Conservation (phyloP, 2,888 invertebrate genomes). For the Syrphus vitripennis region DNA sequence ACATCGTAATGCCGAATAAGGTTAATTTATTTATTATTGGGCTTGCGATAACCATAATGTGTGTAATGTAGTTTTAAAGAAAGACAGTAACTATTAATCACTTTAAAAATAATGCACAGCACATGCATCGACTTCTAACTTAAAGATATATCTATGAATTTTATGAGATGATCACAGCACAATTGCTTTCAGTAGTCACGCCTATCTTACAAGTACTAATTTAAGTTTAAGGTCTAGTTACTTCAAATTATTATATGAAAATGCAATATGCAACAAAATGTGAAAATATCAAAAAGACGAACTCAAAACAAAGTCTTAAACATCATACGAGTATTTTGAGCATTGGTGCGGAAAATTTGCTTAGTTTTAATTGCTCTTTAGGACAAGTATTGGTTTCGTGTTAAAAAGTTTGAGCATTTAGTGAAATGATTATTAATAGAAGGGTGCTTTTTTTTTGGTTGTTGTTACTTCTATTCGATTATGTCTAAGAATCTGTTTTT, state of each 20-base stretch:
- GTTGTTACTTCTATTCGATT: too few relatives aligned
- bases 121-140: not conserved
- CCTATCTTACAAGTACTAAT: not conserved
- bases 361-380: not conserved
- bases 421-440: too few relatives aligned
- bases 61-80: not conserved
- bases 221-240: slow-evolving; percentile 52
- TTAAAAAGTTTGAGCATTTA: too few relatives aligned
- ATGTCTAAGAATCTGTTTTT: too few relatives aligned
- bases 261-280: slow-evolving; percentile 1
- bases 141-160: not conserved
- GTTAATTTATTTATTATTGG: slow-evolving; percentile 67
- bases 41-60: slow-evolving; percentile 5
- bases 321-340: too few relatives aligned
- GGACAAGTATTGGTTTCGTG: not conserved
- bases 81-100: not conserved
- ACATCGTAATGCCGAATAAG: slow-evolving; percentile 51
- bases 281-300: not conserved
- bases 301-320: not conserved
- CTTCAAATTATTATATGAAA: slow-evolving; percentile 18
- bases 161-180: not conserved
- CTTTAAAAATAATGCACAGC: not conserved
- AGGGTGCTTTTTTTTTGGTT: too few relatives aligned
- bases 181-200: not conserved
- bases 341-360: not conserved